These are phyloP conservation scores for Urechis unicinctus DNA, from an alignment of 2,888 invertebrate species.

Conservation along the genomic window DNA sequence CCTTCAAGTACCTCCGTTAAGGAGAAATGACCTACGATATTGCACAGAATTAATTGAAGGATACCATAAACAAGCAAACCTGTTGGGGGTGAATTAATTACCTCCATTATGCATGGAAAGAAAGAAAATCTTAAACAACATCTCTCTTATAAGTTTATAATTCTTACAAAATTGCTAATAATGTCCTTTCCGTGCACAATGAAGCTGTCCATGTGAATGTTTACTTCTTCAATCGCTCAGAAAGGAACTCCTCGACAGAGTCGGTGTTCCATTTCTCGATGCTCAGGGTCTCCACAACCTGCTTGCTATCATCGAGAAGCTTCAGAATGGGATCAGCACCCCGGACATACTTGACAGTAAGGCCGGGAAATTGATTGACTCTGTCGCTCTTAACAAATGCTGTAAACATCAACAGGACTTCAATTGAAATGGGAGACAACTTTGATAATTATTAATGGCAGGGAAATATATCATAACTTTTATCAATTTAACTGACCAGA, in stretches of 20 bases:
- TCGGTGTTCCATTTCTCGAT: conserved; percentile 99
- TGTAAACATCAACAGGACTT: conserved; percentile 39
- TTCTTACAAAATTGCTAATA: too few relatives aligned
- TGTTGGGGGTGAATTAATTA: too few relatives aligned
- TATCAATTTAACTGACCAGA: background rate
- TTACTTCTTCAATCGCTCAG: conserved; percentile 64
- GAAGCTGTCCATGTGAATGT: background rate
- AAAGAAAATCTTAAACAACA: too few relatives aligned
- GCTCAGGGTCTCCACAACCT: conserved; percentile 78
- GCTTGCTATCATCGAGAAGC: conserved; percentile 70
- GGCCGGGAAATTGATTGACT: conserved; percentile 81
- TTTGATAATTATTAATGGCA: too few relatives aligned
- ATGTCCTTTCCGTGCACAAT: too few relatives aligned
- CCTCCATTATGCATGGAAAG: too few relatives aligned
- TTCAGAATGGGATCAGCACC: conserved; percentile 92
- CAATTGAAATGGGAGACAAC: background rate
- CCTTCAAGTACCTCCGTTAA: too few relatives aligned
- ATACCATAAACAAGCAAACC: too few relatives aligned
- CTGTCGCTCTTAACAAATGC: conserved; percentile 93
- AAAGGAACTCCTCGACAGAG: conserved; percentile 91
- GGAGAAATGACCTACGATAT: too few relatives aligned
- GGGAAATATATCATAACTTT: background rate
- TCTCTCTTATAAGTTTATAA: too few relatives aligned
- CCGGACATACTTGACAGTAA: conserved; percentile 84
- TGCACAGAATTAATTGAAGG: too few relatives aligned